Evolutionary conservation across 2,797 vertebrate genomes (phyloP).

Genomic region (Eulemur mongoz): DNA sequence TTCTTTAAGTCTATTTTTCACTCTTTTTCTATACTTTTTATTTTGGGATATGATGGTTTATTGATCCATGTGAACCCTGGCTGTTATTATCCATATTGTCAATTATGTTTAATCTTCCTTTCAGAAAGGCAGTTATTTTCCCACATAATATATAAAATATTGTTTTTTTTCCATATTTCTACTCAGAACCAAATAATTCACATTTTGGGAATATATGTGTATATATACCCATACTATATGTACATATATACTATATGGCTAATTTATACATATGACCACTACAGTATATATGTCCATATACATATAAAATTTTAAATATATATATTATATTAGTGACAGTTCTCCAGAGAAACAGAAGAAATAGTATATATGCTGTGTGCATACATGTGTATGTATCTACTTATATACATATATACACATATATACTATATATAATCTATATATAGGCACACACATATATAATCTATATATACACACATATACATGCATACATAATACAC

Average conservation of each 20-base stretch:
- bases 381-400: no score
- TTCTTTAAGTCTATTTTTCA: not conserved
- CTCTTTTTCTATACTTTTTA: not conserved
- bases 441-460: no score
- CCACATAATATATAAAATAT: not conserved
- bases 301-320: not conserved
- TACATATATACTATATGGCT: not conserved
- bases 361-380: no score
- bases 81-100: not conserved
- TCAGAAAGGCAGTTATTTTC: not conserved
- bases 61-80: not conserved
- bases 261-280: not conserved
- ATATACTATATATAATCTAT: no score
- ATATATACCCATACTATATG: not conserved
- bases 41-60: not conserved
- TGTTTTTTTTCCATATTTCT: not conserved
- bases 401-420: no score
- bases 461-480: no score
- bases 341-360: no score
- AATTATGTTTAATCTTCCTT: not conserved
- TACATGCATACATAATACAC: no score
- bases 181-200: not conserved
- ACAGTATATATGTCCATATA: not conserved
- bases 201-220: not conserved
- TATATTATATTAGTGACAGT: not conserved